Evolutionary conservation across 2,888 invertebrate species (phyloP), one percentile per base, ranked within the genome.

Genomic region (Aspidiotus rigidus): DNA sequence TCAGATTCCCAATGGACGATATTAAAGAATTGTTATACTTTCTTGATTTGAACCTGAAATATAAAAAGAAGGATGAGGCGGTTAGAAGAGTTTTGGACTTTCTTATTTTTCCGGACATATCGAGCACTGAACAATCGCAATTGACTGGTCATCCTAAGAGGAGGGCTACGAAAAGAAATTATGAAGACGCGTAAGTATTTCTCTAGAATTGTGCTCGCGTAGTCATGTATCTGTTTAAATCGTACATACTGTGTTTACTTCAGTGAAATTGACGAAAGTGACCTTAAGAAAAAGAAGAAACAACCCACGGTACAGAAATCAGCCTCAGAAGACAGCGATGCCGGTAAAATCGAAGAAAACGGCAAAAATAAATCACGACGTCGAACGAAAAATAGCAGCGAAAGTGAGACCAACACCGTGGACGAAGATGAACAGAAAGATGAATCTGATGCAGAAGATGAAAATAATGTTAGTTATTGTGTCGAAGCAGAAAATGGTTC

Each of bases 1-100:
- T 15, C 17, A 66, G 66, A 17, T 17, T 59, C 11, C 57, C 16
- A 15, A 66, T 66, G 57, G n/a, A 16, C 10, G 59, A 57, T 42
- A 10, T 66, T 10, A 57, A 57, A 59, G 66, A 66, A 49, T 49
- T 66, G 9, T 15, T 66, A 8, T 66, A 59, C 7, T 44, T 57
- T 11, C 59, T 66, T 11, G 66, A 66, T 49, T 49, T 66, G 60
- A 59, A 66, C 49, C 41, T 66, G 59, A 66, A 66, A 56, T 9
- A 44, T 7, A 66, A 49, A 8, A 66, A 66, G 15, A 66, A 66
- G 59, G 66, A 66, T 8, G 66, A 66, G 10, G 28, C 42, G 28
- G 44, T 41, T 8, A 66, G 59, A 59, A 39, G 28, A 44, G 56
- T 66, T 7, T 59, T 66, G 49, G 59, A 66, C n/a, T 66, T 66